Evolutionary conservation across 2,888 invertebrate species (phyloP).

Genomic region (Dynastes grantii): DNA sequence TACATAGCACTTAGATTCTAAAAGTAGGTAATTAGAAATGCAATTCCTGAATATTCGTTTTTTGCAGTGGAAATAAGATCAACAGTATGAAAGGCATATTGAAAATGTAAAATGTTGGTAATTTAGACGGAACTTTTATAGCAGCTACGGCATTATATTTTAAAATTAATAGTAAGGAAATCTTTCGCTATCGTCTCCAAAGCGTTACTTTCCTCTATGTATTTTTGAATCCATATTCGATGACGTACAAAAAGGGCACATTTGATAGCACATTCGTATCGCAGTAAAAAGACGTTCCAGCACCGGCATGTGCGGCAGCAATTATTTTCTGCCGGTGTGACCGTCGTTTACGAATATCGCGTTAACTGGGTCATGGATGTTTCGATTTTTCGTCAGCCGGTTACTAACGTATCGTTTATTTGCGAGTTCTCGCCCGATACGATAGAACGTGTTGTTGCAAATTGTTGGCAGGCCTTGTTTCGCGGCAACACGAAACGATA

Average conservation of each 20-base stretch:
- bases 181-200: no score
- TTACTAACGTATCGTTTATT: conserved; percentile 18
- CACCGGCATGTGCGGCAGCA: not conserved
- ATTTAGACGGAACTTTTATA: no score
- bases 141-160: no score
- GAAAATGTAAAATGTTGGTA: no score
- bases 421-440: not conserved
- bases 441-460: not conserved
- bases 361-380: conserved; percentile 42
- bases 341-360: conserved; percentile 39
- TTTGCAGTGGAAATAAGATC: no score
- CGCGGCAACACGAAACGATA: not conserved
- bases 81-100: no score
- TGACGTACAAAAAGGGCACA: conserved; percentile 10
- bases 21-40: no score
- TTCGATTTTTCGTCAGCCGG: conserved; percentile 20
- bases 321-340: conserved; percentile 33
- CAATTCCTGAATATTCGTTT: no score
- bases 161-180: no score
- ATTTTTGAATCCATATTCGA: not conserved
- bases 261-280: not conserved
- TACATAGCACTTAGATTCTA: no score
- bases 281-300: not conserved
- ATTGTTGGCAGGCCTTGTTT: conserved; percentile 2
- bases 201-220: no score